phyloP scores from a whole-genome alignment of 2,113 vertebrate species.

The Dolichallabes microphthalmus region DNA sequence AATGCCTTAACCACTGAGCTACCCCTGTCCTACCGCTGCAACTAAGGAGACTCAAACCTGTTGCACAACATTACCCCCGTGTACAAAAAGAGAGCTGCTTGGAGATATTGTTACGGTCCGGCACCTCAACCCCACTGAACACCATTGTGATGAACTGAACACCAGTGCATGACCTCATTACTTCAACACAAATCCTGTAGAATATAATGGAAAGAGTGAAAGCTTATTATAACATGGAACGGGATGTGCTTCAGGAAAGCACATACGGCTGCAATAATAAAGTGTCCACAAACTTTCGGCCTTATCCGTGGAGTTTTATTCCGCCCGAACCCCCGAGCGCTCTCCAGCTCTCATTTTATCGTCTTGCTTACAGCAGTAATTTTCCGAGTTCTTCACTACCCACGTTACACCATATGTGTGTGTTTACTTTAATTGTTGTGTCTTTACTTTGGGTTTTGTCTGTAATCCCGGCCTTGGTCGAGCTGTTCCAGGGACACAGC shows the following conservation, averaged over 20 bases:
- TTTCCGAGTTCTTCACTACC: neutral
- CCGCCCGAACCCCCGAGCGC: neutral
- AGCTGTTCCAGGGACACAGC: conserved; percentile 29
- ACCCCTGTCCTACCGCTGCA: neutral
- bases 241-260: neutral
- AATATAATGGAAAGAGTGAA: neutral
- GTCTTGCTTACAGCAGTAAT: neutral
- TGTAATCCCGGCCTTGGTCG: conserved; percentile 2
- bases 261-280: neutral
- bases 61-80: neutral
- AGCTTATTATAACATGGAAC: neutral
- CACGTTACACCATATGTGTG: conserved; percentile 33
- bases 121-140: neutral
- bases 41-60: neutral
- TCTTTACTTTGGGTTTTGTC: conserved; percentile 34
- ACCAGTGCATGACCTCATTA: neutral
- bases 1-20: too few species aligned
- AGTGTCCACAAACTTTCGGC: neutral
- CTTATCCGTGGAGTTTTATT: neutral
- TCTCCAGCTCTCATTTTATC: neutral
- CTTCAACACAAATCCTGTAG: neutral
- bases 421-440: conserved; percentile 42
- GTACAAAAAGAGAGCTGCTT: neutral
- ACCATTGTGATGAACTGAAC: neutral
- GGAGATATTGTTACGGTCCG: neutral